Evolutionary conservation across 2,888 invertebrate genomes (phyloP), one percentile per base, ranked within the genome.

Genomic region (Drosophila nigritarsus): DNA sequence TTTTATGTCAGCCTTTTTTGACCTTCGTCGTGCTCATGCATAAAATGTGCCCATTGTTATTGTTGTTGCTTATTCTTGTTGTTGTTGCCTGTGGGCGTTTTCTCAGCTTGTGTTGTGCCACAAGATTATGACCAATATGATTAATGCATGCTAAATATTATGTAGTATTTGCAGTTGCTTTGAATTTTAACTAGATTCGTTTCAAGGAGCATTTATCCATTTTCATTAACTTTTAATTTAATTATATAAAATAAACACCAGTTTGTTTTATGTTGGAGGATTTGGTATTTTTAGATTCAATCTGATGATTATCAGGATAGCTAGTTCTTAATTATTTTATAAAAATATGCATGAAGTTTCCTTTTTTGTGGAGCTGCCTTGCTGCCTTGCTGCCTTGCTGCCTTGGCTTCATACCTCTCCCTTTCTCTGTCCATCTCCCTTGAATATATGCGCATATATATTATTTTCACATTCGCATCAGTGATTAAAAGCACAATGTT

Each of bases 1-100:
- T 73, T 73, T 75, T 54, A 64, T 72, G 73, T 62, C 70, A 70
- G 69, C 67, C 50, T 34, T 65, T 60, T 64, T 53, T 86, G 87
- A 83, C 89, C 84, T 86, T 84, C 75, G 65, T 32, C 45, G 69
- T 75, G 83, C 71, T 83, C 78, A 72, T 80, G 75, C 86, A 87
- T 75, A 71, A 73, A 75, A 72, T 80, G 61, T 66, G 68, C n/a
- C 45, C 64, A 66, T 62, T 66, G 40, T 56, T 38, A 36, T 56
- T 72, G 56, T 61, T 36, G 55, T 40, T 62, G 48, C n/a, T 61
- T 30, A 45, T 30, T 59, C 36, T n/a, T 66, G 29, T 9, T 56
- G 18, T 38, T 51, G 20, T 32, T 62, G 40, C 24, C 73, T 59
- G 30, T 27, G 38, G 27, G n/a, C 54, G 29, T 27, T 59, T 56